A percentile compares a stretch with the other conserved stretches of the same genome.
Evolutionary conservation across 1,140 invertebrate genomes (phyloP).

Genomic region (Drosophila aff.): DNA sequence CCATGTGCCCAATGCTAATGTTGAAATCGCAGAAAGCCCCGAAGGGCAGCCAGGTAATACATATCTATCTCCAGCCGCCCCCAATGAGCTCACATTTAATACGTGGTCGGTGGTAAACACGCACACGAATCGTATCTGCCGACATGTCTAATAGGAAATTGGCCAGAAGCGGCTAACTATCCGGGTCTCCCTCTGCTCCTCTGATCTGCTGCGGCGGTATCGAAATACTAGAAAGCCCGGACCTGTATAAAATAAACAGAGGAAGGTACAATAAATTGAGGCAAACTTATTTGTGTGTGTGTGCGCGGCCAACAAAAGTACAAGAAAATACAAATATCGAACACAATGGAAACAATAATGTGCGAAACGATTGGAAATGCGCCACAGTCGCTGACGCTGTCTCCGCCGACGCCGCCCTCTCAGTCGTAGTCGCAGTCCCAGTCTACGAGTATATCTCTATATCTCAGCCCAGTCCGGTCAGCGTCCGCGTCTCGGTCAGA

Average conservation of each 20-base stretch:
- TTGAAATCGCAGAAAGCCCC: slow-evolving; percentile 43
- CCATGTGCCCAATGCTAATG: slow-evolving; percentile 32
- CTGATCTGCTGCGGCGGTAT: slow-evolving; percentile 32
- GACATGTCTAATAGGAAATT: slow-evolving; percentile 63
- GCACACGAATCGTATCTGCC: slow-evolving; percentile 52
- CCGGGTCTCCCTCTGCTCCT: slow-evolving; percentile 24
- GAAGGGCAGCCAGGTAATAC: slow-evolving; percentile 53
- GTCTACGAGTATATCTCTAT: slow-evolving; percentile 37
- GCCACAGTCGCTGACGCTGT: slow-evolving; percentile 62
- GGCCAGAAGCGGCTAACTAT: slow-evolving; percentile 42
- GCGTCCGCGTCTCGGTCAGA: slow-evolving; percentile 67
- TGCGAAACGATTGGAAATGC: slow-evolving; percentile 82
- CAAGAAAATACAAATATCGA: slow-evolving; percentile 82
- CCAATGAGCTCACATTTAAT: slow-evolving; percentile 51
- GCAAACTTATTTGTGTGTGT: slow-evolving; percentile 54
- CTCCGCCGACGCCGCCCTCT: slow-evolving; percentile 42
- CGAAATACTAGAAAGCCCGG: slow-evolving; percentile 48
- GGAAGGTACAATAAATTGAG: slow-evolving; percentile 77
- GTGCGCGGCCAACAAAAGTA: slow-evolving; percentile 64
- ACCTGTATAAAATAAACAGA: slow-evolving; percentile 76
- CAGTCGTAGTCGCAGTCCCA: slow-evolving; percentile 16
- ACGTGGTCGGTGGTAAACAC: slow-evolving; percentile 48
- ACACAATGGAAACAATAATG: slow-evolving; percentile 82
- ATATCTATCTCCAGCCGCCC: slow-evolving; percentile 35
- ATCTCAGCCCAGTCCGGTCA: slow-evolving; percentile 63